Percentiles rank a stretch among this genome's conserved stretches.
Conservation (phyloP, 2,113 vertebrate genomes). For the Piprites chloris region DNA sequence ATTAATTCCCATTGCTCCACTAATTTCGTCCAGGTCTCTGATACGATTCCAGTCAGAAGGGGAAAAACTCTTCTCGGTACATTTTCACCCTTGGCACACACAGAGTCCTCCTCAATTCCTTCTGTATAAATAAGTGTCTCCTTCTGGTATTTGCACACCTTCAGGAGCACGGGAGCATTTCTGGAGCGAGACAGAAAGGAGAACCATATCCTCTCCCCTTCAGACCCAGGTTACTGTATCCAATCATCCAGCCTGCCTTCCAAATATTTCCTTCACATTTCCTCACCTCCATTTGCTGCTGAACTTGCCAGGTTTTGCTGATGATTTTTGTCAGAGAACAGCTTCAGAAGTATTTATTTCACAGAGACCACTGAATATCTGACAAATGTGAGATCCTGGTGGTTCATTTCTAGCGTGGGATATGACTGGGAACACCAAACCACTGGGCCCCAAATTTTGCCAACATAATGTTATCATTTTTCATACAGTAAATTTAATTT, state of each 20-base stretch:
- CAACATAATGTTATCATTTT: not conserved
- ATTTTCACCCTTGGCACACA: accelerated
- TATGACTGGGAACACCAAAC: not conserved
- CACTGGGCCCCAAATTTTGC: not conserved
- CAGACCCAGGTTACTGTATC: not conserved
- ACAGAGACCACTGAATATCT: not conserved
- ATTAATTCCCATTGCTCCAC: not conserved
- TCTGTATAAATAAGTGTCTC: not conserved
- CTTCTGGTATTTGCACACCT: not conserved
- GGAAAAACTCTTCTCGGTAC: not conserved
- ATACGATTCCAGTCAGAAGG: not conserved
- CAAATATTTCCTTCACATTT: not conserved
- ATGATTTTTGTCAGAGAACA: not conserved
- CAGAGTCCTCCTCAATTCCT: not conserved
- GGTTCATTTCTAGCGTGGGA: not conserved
- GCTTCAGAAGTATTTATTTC: not conserved
- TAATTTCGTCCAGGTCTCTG: not conserved
- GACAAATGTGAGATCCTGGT: not conserved
- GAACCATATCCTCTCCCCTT: not conserved
- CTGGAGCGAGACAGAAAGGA: not conserved
- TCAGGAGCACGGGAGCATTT: not conserved
- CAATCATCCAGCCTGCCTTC: not conserved
- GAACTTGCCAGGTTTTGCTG: not conserved
- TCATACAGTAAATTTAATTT: not conserved
- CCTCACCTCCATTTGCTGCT: not conserved